phyloP scores from a whole-genome alignment of 2,113 vertebrate genomes.

The Chrysemys picta region DNA sequence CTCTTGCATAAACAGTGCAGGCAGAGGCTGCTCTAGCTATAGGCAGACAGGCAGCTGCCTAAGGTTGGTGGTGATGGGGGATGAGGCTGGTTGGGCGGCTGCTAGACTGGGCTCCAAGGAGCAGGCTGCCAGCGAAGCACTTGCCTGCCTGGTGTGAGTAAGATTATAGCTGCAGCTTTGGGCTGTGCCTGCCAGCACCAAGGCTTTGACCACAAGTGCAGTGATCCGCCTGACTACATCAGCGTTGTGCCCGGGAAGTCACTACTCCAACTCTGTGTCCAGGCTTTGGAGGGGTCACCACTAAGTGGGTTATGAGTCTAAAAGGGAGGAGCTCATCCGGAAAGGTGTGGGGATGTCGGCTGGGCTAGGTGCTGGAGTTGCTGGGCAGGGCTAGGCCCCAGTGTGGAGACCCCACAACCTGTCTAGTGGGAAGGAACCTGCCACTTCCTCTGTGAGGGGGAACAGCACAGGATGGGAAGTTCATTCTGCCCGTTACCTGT shows the following conservation, averaged over 20 bases:
- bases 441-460: too few relatives aligned
- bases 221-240: neutral
- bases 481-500: too few relatives aligned
- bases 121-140: neutral
- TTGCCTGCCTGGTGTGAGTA: neutral
- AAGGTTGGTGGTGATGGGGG: neutral
- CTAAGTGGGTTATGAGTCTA: neutral
- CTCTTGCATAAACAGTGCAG: neutral
- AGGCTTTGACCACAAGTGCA: neutral
- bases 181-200: neutral
- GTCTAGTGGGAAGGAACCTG: too few relatives aligned
- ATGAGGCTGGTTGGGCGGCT: neutral
- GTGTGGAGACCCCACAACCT: too few relatives aligned
- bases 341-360: neutral
- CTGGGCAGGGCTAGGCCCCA: too few relatives aligned
- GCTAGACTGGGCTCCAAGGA: too few relatives aligned
- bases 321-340: neutral
- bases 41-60: neutral
- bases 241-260: neutral
- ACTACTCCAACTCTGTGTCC: neutral
- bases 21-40: neutral
- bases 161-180: neutral
- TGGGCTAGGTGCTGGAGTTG: too few relatives aligned
- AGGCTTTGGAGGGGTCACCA: neutral
- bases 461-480: too few relatives aligned